Evolutionary conservation across 2,797 vertebrate genomes (phyloP), one percentile per base, ranked within the genome.

Genomic region (Lagorchestes hirsutus): DNA sequence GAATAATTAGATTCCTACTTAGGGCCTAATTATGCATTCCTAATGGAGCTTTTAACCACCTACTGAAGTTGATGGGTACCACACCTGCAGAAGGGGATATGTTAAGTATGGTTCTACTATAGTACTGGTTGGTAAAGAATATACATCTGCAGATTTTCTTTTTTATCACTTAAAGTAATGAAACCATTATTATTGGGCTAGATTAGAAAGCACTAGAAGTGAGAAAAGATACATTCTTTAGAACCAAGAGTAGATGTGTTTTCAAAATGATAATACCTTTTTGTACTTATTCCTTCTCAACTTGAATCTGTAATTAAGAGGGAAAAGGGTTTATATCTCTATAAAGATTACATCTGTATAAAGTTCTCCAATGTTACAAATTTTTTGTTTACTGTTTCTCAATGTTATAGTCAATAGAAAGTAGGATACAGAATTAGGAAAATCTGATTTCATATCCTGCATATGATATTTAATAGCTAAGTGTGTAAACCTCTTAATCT

Each of bases 11-110:
- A 62, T 57, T 90, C 9, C 46, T 59, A 67, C 4, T 28, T 27
- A 90, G 24, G 93, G 96, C 90, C 93, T n/a, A 54, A 94, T 96
- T 94, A 95, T 14, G 12, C 67, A 90, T 91, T 91, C 95, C 29
- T 95, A 93, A 67, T 0, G 92, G 55, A 87, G 11, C 18, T 96
- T 96, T 95, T 94, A 67, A 87, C 96, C 74, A 91, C 27, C 3
- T 57, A 82, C 40, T 52, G 28, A 95, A 46, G n/a, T 52, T 67
- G 46, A 82, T 82, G 22, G 74, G 74, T 91, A 87, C n/a, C 90
- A 54, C 52, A 96, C 16, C 57, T 95, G 54, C 50, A 59, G 55
- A 95, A 95, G 62, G 22, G 9, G 13, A 91, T 87, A 54, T 54
- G 62, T n/a, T 92, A 58, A 56, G 16, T 92, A 0, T 94, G 9